These are phyloP conservation scores for Clavelina lepadiformis DNA, from an alignment of 23 tunicate species.

Conservation along the genomic window DNA sequence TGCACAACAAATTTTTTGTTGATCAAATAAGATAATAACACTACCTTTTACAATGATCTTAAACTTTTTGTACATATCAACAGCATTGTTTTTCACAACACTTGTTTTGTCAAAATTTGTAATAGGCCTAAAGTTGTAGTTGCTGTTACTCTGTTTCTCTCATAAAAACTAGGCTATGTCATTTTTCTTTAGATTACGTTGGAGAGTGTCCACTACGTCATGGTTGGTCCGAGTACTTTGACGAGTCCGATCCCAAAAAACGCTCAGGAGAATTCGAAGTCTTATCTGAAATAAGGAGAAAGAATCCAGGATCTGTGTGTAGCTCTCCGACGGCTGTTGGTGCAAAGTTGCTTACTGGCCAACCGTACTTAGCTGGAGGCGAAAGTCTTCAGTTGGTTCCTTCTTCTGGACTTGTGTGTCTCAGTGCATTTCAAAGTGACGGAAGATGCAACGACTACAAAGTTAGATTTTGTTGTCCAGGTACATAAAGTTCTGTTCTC, in stretches of 20 bases:
- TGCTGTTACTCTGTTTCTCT: too few relatives aligned
- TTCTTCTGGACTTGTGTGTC: not conserved
- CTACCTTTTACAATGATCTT: too few relatives aligned
- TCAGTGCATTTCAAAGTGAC: not conserved
- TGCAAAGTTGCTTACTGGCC: constrained; percentile 4
- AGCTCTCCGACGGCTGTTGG: constrained; percentile 29
- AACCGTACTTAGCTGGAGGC: constrained; percentile 8
- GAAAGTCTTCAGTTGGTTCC: constrained; percentile 13
- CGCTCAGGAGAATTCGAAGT: constrained; percentile 25
- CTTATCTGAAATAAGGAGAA: not conserved
- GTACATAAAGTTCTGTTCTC: too few relatives aligned
- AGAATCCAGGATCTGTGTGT: constrained; percentile 18
- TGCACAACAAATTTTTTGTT: too few relatives aligned
- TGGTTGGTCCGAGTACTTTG: constrained; percentile 25
- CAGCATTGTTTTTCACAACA: too few relatives aligned
- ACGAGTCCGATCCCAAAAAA: not conserved
- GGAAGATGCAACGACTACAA: constrained; percentile 15
- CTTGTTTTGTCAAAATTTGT: too few relatives aligned
- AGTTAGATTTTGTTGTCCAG: constrained; percentile 31
- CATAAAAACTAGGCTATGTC: too few relatives aligned
- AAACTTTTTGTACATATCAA: too few relatives aligned
- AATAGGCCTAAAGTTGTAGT: too few relatives aligned
- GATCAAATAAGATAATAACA: too few relatives aligned
- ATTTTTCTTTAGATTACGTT: constrained; percentile 20
- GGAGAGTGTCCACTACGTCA: constrained; percentile 17